Base-by-base conservation (phyloP, 2,797 vertebrate species). In the Sylvilagus floridanus region DNA sequence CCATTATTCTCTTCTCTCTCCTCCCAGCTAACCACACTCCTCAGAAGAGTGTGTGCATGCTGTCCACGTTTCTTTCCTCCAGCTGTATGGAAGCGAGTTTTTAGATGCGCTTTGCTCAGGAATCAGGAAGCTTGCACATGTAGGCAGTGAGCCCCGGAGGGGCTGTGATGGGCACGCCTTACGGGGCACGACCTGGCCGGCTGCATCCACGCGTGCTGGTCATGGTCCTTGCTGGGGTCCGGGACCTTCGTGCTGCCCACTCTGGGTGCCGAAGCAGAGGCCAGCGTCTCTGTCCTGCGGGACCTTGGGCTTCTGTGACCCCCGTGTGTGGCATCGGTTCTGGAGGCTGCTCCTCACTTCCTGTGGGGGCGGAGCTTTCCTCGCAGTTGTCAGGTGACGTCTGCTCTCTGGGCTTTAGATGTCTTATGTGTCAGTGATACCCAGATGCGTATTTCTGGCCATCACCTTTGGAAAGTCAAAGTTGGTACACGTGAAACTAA, bases 21-120 rank as follows among this genome's bases (percentile, higher is more conserved):
- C 17, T n/a, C 9, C 35, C 35, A 69, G 21, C 42, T 69, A 75
- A 11, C 62, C 13, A 22, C 5, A 35, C 57, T 35, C 76, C 52
- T 95, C 19, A 37, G 88, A 79, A 63, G 26, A 69, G 22, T 75
- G 68, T 78, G 65, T 90, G 57, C 91, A 69, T 65, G 26, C 30
- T 76, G 26, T 75, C 16, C 75, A 5, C 19, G 35, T 83, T 60
- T 90, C 32, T 72, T 19, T 88, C 26, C 42, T 60, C 16, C 63
- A 79, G 57, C 7, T 75, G 21, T 62, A 14, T 72, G 32, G 57
- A 82, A 82, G 71, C 71, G 69, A 37, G 13, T 73, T 86, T 94
- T 86, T 47, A 47, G 42, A 47, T 47, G 42, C 8, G 42, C 8
- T 47, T 47, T 47, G 42, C 42, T 47, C 42, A 47, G 14, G n/a